Percentiles rank a stretch among this genome's conserved stretches.
phyloP scores from a whole-genome alignment of 23 tunicate genomes.

The Botrylloides violaceus region DNA sequence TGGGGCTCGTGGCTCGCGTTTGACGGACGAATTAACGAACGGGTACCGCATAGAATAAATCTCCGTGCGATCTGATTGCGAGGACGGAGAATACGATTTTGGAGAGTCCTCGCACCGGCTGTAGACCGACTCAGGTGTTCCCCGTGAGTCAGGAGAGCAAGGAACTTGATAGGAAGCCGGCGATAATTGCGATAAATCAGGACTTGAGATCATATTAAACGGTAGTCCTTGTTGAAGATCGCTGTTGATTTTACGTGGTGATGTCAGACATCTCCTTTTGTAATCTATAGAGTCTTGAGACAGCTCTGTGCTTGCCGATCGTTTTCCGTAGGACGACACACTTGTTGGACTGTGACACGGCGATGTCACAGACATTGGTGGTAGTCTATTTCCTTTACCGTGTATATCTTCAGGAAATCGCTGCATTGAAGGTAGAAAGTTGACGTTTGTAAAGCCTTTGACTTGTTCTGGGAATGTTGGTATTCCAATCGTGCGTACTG shows the following conservation, averaged over 20 bases:
- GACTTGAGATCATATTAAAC: background rate
- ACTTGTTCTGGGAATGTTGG: slow-evolving; percentile 34
- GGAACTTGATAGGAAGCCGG: slow-evolving; percentile 6
- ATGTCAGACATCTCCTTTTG: background rate
- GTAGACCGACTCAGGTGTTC: background rate
- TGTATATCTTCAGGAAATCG: background rate
- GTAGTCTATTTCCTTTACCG: background rate
- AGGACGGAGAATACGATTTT: background rate
- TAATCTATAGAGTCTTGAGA: background rate
- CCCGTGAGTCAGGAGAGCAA: slow-evolving; percentile 10
- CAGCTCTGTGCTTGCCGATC: slow-evolving; percentile 3
- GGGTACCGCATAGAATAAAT: background rate
- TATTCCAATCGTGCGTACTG: slow-evolving; percentile 71
- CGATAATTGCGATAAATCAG: background rate
- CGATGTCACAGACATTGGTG: background rate
- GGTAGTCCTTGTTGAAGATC: background rate
- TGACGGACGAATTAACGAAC: slow-evolving; percentile 5
- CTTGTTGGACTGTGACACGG: background rate
- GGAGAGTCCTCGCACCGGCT: slow-evolving; percentile 6
- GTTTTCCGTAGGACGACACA: background rate
- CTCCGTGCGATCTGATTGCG: background rate
- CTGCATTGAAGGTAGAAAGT: background rate
- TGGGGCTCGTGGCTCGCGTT: slow-evolving; percentile 9
- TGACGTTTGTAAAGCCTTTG: slow-evolving; percentile 28
- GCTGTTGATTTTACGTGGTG: background rate